Evolutionary conservation across 1,140 invertebrate genomes (phyloP).

Genomic region (Prorops nasuta): DNA sequence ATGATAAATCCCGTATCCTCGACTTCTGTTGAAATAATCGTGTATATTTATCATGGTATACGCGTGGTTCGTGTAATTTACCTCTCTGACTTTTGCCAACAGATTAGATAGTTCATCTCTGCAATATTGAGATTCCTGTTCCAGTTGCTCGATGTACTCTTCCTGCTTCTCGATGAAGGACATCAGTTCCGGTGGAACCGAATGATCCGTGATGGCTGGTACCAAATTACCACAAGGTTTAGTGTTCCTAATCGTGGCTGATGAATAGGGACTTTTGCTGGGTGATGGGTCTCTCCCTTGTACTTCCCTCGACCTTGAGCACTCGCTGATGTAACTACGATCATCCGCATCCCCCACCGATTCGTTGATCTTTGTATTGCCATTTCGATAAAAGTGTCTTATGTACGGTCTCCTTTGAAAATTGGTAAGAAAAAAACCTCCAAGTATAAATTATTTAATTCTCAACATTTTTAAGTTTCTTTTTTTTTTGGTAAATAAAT

Average conservation of each 20-base stretch:
- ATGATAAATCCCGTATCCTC: too few species aligned
- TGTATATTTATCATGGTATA: too few species aligned
- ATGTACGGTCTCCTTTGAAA: neutral
- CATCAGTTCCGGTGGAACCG: slow-evolving; percentile 59
- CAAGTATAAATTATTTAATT: neutral
- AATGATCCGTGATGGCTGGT: slow-evolving; percentile 18
- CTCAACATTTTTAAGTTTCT: too few species aligned
- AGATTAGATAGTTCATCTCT: slow-evolving; percentile 72
- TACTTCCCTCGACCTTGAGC: slow-evolving; percentile 23
- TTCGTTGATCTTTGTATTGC: slow-evolving; percentile 34
- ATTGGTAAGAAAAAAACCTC: slow-evolving; percentile 3
- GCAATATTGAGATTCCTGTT: slow-evolving; percentile 78
- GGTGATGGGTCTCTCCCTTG: slow-evolving; percentile 15
- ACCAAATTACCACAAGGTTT: slow-evolving; percentile 13
- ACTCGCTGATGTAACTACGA: slow-evolving; percentile 37
- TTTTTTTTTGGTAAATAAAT: too few species aligned
- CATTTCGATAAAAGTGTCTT: slow-evolving; percentile 28
- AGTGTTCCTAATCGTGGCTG: slow-evolving; percentile 7
- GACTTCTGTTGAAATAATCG: too few species aligned
- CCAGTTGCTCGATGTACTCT: slow-evolving; percentile 80
- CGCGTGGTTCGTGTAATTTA: too few species aligned
- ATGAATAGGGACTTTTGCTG: slow-evolving; percentile 6
- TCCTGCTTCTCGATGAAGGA: slow-evolving; percentile 79
- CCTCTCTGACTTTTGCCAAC: slow-evolving; percentile 76
- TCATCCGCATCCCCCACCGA: slow-evolving; percentile 41